Evolutionary conservation across 1,140 invertebrate genomes (phyloP).

Genomic region (Reticulitermes speratus): DNA sequence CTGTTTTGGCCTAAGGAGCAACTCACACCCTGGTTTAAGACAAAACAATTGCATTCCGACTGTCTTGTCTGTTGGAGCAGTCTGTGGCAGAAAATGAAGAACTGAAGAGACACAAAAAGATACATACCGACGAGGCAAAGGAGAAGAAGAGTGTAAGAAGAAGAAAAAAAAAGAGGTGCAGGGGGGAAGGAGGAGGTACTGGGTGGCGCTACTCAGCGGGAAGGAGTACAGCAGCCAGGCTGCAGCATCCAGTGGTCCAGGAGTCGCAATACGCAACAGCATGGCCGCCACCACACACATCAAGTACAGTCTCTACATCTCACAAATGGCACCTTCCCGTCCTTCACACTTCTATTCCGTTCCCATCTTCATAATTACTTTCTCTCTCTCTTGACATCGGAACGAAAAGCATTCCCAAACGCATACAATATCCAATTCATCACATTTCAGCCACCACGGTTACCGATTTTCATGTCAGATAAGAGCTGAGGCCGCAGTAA

Average conservation of each 20-base stretch:
- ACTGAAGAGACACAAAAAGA: background rate
- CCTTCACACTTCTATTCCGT: too few species aligned
- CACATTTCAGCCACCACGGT: too few species aligned
- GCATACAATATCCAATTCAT: too few species aligned
- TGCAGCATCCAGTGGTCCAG: background rate
- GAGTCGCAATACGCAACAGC: background rate
- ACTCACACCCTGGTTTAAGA: too few species aligned
- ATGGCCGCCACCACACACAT: slow-evolving; percentile 5
- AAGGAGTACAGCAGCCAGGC: background rate
- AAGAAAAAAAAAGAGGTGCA: background rate
- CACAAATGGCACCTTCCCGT: background rate
- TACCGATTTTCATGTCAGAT: too few species aligned
- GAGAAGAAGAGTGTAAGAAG: background rate
- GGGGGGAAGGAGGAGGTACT: background rate
- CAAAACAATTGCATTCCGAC: too few species aligned
- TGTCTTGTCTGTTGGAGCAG: too few species aligned
- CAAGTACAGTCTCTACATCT: background rate
- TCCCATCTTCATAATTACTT: too few species aligned
- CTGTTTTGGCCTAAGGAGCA: too few species aligned
- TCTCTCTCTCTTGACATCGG: too few species aligned
- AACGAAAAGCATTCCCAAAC: too few species aligned
- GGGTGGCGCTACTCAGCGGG: background rate
- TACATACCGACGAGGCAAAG: background rate
- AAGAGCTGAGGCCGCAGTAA: too few species aligned
- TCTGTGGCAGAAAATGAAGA: background rate